Percentiles rank a stretch among this genome's conserved stretches.
These are phyloP conservation scores for Jacana jacana DNA, from an alignment of 2,113 vertebrate species.

Conservation along the genomic window DNA sequence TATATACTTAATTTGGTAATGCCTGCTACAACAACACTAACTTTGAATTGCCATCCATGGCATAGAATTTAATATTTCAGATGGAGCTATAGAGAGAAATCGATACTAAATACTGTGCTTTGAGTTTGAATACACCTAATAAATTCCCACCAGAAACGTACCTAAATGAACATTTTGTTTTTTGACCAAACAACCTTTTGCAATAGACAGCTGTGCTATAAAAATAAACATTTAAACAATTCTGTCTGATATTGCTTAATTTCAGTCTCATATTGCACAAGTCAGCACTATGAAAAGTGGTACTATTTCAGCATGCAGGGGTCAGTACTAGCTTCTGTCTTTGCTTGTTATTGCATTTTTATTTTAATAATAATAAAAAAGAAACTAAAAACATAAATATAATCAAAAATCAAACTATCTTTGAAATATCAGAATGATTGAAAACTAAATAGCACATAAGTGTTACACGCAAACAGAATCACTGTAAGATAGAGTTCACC, in stretches of 20 bases:
- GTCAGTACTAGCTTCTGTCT: neutral
- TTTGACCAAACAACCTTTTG: neutral
- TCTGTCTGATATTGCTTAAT: slow-evolving; percentile 2
- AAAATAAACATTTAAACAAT: neutral
- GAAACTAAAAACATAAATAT: neutral
- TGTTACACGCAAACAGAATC: neutral
- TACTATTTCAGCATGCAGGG: neutral
- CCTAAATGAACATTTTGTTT: neutral
- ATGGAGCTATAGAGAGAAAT: neutral
- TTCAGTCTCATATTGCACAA: neutral
- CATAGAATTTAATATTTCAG: neutral
- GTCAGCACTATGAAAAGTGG: neutral
- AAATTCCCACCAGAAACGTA: neutral
- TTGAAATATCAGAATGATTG: neutral
- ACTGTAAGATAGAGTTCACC: neutral
- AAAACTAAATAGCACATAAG: neutral
- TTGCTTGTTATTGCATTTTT: neutral
- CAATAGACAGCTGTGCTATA: neutral
- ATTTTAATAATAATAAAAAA: neutral
- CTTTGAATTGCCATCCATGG: neutral
- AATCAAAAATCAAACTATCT: neutral
- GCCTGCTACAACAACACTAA: neutral
- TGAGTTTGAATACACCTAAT: neutral
- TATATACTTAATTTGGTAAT: neutral
- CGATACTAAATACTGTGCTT: neutral